Percentiles rank a stretch among this genome's conserved stretches.
These are phyloP conservation scores for Dipodomys ordii DNA, from an alignment of 2,113 vertebrate species.

Conservation along the genomic window DNA sequence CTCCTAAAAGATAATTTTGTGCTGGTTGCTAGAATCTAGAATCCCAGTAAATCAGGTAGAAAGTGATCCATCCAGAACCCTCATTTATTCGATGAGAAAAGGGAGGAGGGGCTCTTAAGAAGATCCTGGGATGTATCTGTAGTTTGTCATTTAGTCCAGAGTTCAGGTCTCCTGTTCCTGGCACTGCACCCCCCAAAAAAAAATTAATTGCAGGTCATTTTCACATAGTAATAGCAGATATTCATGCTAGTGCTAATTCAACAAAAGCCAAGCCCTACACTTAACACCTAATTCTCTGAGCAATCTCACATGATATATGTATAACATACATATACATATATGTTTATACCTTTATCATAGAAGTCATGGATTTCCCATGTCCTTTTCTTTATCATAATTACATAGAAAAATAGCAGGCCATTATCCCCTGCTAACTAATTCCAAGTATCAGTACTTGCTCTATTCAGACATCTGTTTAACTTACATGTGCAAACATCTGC, in stretches of 20 bases:
- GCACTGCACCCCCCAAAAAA: not conserved
- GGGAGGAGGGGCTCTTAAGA: not conserved
- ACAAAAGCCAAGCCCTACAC: not conserved
- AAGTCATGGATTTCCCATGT: not conserved
- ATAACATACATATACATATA: too few species aligned
- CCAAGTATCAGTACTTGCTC: not conserved
- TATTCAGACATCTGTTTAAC: not conserved
- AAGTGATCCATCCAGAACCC: not conserved
- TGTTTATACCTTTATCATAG: not conserved
- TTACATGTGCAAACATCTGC: not conserved
- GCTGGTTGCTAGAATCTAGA: not conserved
- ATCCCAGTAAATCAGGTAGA: not conserved
- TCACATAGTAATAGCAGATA: not conserved
- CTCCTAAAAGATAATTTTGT: not conserved
- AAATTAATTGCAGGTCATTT: not conserved
- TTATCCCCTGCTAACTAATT: not conserved
- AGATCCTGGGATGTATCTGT: not conserved
- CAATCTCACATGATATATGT: not conserved
- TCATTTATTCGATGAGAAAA: not conserved
- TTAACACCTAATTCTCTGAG: not conserved
- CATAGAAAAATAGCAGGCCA: not conserved
- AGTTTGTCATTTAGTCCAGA: not conserved
- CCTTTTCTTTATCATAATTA: not conserved
- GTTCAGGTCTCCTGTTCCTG: not conserved
- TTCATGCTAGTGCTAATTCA: not conserved